phyloP scores from a whole-genome alignment of 2,797 vertebrate species.

The Coilia nasus region DNA sequence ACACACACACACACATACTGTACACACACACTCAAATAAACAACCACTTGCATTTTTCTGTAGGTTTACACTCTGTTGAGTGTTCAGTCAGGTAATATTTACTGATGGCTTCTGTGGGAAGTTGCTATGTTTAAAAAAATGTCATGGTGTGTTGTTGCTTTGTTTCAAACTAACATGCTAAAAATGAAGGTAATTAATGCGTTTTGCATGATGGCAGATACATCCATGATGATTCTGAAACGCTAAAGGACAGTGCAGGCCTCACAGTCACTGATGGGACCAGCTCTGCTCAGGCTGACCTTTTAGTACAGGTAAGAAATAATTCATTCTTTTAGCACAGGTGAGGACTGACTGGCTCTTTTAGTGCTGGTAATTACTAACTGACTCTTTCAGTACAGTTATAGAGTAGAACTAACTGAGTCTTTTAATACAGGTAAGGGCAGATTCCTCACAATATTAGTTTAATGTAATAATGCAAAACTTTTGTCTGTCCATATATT shows the following conservation, averaged over 20 bases:
- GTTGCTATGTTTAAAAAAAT: background rate
- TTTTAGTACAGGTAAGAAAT: conserved; percentile 79
- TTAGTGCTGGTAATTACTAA: too few relatives aligned
- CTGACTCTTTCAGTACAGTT: too few relatives aligned
- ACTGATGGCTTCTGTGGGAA: background rate
- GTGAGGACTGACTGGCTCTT: too few relatives aligned
- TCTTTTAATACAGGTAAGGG: too few relatives aligned
- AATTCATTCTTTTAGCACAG: too few relatives aligned
- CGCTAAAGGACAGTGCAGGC: conserved; percentile 75
- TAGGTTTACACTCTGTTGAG: background rate
- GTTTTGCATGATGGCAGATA: conserved; percentile 71
- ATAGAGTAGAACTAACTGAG: too few relatives aligned
- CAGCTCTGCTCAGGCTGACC: conserved; percentile 78
- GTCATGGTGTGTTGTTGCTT: background rate
- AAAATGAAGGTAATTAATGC: background rate
- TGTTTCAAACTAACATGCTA: background rate
- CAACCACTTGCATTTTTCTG: background rate
- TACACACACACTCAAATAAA: too few relatives aligned
- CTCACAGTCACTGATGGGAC: conserved; percentile 85
- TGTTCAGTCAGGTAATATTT: background rate
- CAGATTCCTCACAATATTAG: too few relatives aligned
- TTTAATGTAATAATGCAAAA: too few relatives aligned
- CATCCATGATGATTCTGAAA: conserved; percentile 88
- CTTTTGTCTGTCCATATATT: background rate
- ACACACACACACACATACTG: too few relatives aligned